Conservation (phyloP, 2,113 vertebrate genomes). For the Pica pica region DNA sequence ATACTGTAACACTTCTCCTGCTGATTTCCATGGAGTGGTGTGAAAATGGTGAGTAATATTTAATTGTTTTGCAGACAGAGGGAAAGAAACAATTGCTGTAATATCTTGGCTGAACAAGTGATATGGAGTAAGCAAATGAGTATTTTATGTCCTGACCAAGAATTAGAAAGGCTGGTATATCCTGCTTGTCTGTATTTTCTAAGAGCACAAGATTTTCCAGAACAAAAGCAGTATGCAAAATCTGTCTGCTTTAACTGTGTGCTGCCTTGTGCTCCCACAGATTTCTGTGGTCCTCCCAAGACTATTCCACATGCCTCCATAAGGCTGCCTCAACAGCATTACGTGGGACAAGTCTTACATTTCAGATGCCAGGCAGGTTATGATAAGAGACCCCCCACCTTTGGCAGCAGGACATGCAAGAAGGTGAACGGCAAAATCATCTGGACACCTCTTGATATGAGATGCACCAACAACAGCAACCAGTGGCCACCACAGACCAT, state of each 20-base stretch:
- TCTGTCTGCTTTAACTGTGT: background rate
- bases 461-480: background rate
- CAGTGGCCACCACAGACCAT: background rate
- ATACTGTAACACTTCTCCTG: background rate
- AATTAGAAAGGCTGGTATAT: background rate
- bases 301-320: background rate
- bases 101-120: background rate
- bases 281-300: slow-evolving; percentile 32
- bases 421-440: background rate
- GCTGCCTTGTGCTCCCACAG: slow-evolving; percentile 6
- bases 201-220: background rate
- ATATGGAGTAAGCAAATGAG: background rate
- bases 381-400: background rate
- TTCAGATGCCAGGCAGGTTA: background rate
- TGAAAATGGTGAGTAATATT: background rate
- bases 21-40: background rate
- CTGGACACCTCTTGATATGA: background rate
- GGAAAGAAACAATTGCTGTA: background rate
- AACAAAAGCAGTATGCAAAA: background rate
- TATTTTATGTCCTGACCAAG: background rate
- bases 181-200: background rate
- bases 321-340: fast-evolving
- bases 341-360: background rate
- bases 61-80: background rate
- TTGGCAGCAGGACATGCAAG: background rate